These are phyloP conservation scores for Hoplostethus mediterraneus DNA, from an alignment of 2,797 vertebrate genomes.

Conservation along the genomic window DNA sequence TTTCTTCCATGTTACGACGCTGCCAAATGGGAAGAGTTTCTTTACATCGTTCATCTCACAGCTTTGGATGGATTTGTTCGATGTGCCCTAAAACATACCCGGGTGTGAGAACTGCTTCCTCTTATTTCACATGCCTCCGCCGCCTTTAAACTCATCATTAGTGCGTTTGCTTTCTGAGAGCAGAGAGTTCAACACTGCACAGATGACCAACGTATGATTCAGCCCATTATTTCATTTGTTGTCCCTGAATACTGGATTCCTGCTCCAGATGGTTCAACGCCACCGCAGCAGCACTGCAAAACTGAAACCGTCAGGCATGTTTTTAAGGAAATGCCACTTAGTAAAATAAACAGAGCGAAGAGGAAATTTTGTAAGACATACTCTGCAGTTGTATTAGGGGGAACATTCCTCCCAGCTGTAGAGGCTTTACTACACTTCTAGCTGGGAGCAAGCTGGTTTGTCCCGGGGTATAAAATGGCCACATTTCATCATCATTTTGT, in stretches of 20 bases:
- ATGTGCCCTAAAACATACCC: neutral
- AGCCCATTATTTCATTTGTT: constrained; percentile 11
- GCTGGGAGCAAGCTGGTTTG: constrained; percentile 10
- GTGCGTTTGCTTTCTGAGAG: constrained; percentile 2
- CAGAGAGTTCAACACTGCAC: neutral
- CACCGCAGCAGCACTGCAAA: constrained; percentile 10
- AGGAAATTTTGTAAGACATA: constrained; percentile 23
- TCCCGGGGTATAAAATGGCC: constrained; percentile 40
- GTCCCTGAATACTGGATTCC: constrained; percentile 7
- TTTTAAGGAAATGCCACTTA: constrained; percentile 35
- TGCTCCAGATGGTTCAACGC: constrained; percentile 37
- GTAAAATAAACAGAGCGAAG: constrained; percentile 47
- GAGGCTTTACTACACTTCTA: constrained; percentile 35
- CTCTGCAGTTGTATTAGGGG: constrained; percentile 30
- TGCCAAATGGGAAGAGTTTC: constrained; percentile 1
- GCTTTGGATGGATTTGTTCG: neutral
- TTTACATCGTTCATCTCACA: neutral
- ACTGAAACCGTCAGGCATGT: constrained; percentile 23
- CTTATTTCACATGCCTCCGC: neutral
- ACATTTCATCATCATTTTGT: constrained; percentile 58
- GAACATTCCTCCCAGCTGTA: constrained; percentile 45
- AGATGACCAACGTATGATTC: constrained; percentile 18
- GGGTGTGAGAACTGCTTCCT: constrained; percentile 7
- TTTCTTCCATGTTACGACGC: too few relatives aligned
- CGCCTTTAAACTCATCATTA: neutral